Percentiles rank a stretch among this genome's conserved stretches.
Conservation (phyloP, 1,140 invertebrate species). For the Monomorium pharaonis region DNA sequence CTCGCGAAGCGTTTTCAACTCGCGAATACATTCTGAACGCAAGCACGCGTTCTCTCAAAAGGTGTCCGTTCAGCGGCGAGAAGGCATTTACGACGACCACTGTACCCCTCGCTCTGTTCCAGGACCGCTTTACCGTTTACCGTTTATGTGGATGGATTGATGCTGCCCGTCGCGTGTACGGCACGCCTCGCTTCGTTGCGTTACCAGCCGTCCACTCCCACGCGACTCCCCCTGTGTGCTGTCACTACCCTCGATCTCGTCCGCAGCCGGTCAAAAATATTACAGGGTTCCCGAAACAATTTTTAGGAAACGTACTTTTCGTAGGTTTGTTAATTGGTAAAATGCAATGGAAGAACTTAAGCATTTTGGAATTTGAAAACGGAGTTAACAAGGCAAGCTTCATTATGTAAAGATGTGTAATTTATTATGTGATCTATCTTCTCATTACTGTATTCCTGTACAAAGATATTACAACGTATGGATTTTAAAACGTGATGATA, state of each 20-base stretch:
- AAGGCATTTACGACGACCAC: constrained; percentile 32
- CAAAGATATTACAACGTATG: neutral
- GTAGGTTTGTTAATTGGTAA: neutral
- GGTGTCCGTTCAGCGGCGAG: neutral
- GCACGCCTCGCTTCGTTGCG: constrained; percentile 83
- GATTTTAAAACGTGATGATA: neutral
- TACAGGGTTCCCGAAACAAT: constrained; percentile 16
- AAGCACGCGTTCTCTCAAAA: neutral
- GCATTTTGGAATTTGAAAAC: neutral
- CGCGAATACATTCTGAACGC: neutral
- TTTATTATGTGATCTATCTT: neutral
- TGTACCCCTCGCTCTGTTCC: constrained; percentile 38
- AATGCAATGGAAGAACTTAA: neutral
- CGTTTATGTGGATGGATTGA: constrained; percentile 84
- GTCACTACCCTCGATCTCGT: constrained; percentile 70
- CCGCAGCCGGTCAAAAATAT: constrained; percentile 57
- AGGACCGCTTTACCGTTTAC: constrained; percentile 78
- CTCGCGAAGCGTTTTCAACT: neutral
- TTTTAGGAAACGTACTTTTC: neutral
- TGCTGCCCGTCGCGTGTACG: constrained; percentile 83
- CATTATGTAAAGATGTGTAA: neutral
- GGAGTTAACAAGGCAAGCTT: neutral
- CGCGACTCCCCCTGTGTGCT: constrained; percentile 72
- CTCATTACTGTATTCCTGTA: neutral
- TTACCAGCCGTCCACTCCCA: constrained; percentile 83